A percentile compares a stretch with the other conserved stretches of the same genome.
These are phyloP conservation scores for Drosophila maculinotata DNA, from an alignment of 2,888 invertebrate species.

Conservation along the genomic window DNA sequence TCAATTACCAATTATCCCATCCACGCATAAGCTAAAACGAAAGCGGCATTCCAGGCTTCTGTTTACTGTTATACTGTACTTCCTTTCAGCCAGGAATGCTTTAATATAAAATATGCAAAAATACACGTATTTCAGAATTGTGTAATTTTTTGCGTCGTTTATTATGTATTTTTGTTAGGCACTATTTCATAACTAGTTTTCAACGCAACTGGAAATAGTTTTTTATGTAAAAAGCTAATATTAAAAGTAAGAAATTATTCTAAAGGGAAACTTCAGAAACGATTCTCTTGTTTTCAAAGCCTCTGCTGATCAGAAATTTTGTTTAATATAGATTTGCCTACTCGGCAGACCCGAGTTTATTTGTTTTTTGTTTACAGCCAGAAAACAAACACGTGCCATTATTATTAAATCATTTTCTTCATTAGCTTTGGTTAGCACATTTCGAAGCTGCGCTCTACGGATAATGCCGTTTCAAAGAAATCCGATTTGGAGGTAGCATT, in stretches of 20 bases:
- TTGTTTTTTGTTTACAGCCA: constrained; percentile 6
- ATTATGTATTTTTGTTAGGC: neutral
- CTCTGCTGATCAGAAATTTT: too few species aligned
- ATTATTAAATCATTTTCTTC: constrained; percentile 31
- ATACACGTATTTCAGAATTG: constrained; percentile 18
- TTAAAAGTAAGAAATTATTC: too few species aligned
- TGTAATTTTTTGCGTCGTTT: neutral
- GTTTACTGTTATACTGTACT: neutral
- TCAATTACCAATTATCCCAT: constrained; percentile 1
- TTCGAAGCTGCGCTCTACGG: constrained; percentile 8
- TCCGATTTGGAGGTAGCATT: constrained; percentile 26
- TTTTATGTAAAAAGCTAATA: too few species aligned
- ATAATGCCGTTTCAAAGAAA: constrained; percentile 38
- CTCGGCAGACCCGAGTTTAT: neutral
- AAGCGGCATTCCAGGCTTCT: constrained; percentile 3
- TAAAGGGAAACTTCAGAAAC: too few species aligned
- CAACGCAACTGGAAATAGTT: neutral
- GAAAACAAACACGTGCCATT: constrained; percentile 19
- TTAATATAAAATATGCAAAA: constrained; percentile 5
- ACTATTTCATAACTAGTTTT: neutral
- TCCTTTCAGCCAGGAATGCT: constrained; percentile 7
- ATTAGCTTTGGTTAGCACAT: constrained; percentile 53
- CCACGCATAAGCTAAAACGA: constrained; percentile 1
- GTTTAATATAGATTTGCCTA: neutral
- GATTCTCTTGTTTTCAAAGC: too few species aligned